phyloP scores from a whole-genome alignment of 2,888 invertebrate species.

The Dynastes maya region DNA sequence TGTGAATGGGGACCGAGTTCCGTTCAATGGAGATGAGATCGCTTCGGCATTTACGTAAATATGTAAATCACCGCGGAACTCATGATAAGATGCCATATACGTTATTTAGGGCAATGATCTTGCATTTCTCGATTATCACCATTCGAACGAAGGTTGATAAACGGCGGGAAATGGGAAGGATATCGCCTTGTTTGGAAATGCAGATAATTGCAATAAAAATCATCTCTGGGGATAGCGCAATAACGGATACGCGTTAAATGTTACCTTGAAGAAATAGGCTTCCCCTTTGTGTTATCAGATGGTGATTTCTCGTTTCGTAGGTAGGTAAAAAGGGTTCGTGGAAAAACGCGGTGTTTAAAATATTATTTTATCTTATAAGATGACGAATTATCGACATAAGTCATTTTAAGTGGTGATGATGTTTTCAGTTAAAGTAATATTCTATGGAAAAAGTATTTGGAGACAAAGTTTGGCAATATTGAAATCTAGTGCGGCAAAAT shows the following conservation, averaged over 20 bases:
- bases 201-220: not conserved
- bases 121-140: not conserved
- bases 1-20: slow-evolving; percentile 12
- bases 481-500: no score
- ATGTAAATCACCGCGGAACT: not conserved
- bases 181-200: not conserved
- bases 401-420: no score
- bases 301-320: no score
- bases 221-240: not conserved
- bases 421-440: no score
- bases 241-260: not conserved
- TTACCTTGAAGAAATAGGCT: not conserved
- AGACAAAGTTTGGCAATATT: no score
- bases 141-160: not conserved
- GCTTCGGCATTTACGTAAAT: slow-evolving; percentile 18
- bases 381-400: no score
- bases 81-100: no score
- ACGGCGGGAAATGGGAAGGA: not conserved
- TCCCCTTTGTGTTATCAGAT: no score
- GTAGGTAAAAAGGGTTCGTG: no score
- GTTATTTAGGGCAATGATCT: not conserved
- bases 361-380: no score
- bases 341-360: no score
- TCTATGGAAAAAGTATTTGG: no score
- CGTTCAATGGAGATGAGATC: slow-evolving; percentile 22